Evolutionary conservation across 2,113 vertebrate species (phyloP), one percentile per base, ranked within the genome.

Genomic region (Erythrocercus mccallii): DNA sequence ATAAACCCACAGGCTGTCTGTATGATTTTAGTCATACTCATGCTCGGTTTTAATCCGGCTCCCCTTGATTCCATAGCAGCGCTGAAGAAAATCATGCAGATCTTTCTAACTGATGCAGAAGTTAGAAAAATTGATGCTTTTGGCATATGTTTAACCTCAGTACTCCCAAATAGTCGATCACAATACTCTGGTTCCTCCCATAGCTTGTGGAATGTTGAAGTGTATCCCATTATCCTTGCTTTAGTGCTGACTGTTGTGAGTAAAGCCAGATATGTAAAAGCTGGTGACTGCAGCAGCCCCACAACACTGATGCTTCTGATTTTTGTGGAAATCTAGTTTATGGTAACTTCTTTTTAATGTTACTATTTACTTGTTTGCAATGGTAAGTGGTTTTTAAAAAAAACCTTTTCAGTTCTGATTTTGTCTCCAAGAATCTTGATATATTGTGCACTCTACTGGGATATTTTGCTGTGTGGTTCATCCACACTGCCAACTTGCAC

Each of bases 151-250:
- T 86, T 84, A 54, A 86, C 86, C 54, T 73, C 42, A 74, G 70
- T 13, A 27, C 19, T 79, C 40, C 50, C 62, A 50, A 57, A 54
- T 2, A 42, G 24, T 4, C 3, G 47, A 28, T 69, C 12, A 40
- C 40, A 79, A 42, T 74, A 88, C 57, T 81, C 65, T 81, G 19
- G 31, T 74, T n/a, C 21, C 22, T 73, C 35, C 68, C 3, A 10
- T n/a, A 53, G 58, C 56, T 88, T 0, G 0, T n/a, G 51, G 10
- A 64, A 77, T 0, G 0, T 20, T 86, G 58, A 53, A 79, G 47
- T 50, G 15, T 40, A 70, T 83, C 50, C 60, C 35, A 35, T 35
- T 68, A 17, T 60, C 68, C 81, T 64, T 51, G 64, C 25, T 90
- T 84, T 66, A 70, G 70, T 23, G 33, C 30, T 47, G 47, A 68